Base-by-base conservation (phyloP, 2,888 invertebrate species). In the Podotricha telesiphe region DNA sequence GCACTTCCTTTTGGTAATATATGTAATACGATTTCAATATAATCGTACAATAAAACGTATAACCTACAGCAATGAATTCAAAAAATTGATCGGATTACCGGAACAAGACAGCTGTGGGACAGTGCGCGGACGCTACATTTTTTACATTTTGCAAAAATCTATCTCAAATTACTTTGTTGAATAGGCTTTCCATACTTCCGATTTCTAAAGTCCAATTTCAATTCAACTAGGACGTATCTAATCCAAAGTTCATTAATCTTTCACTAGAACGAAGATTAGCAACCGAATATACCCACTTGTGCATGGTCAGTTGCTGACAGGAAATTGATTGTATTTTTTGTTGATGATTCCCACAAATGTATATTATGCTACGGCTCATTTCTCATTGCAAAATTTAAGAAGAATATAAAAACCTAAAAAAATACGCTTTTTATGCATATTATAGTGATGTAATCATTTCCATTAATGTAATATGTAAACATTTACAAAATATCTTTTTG, bases 281-380 rank as follows among this genome's bases (percentile, higher is more conserved):
- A 53, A 55, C 79, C 82, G 77, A 74, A 82, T 78, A 72, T 75
- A 83, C 76, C 85, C 87, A 89, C 89, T 90, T 91, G 87, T 87
- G 83, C 81, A 86, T 91, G 92, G 92, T 92, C 92, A 93, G 91
- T 91, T 86, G 88, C 84, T 87, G 90, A 90, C 92, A 92, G 91
- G 91, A 93, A 89, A 92, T 90, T 88, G 88, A 89, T 91, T 88
- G 78, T 80, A 75, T 78, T 80, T 82, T 82, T 83, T 73, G 53
- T 42, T 63, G 58, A 72, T 69, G 65, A 70, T 73, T 74, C 73
- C 80, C 74, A 71, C 77, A 78, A 78, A 78, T 11, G 59, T 72
- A 64, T 66, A 56, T 69, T 55, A 20, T 53, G 47, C 55, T 62
- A 70, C 50, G 53, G 53, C 15, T 45, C 48, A 50, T 62, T 62